These are phyloP conservation scores for Thermophis baileyi DNA, from an alignment of 2,113 vertebrate species.

Conservation along the genomic window DNA sequence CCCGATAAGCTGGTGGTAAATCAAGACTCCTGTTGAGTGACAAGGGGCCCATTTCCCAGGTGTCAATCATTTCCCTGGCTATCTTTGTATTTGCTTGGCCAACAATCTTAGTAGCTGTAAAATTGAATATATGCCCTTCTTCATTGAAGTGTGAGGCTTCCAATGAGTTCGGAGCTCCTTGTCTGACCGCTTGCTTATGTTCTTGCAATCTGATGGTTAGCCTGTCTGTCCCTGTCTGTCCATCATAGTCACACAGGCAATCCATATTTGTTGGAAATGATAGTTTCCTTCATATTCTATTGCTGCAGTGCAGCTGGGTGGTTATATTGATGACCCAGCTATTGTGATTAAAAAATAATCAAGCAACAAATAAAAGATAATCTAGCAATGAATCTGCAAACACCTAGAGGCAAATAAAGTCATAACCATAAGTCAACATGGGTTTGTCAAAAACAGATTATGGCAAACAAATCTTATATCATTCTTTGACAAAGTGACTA, in stretches of 20 bases:
- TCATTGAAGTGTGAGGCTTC: neutral
- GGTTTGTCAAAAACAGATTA: neutral
- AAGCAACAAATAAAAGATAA: too few relatives aligned
- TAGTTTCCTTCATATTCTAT: neutral
- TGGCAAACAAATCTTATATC: neutral
- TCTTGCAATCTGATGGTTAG: neutral
- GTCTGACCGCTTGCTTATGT: neutral
- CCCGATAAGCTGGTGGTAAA: neutral
- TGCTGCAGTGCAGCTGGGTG: neutral
- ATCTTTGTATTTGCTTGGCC: neutral
- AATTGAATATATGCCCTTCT: neutral
- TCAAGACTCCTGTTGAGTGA: neutral
- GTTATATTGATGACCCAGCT: neutral
- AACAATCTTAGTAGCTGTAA: neutral
- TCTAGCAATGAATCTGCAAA: neutral
- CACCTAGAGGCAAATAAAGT: neutral
- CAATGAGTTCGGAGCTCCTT: neutral
- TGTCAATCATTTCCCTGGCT: neutral
- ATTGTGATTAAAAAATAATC: rapidly evolving
- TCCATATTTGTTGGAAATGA: neutral
- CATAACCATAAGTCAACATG: neutral
- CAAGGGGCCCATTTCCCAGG: neutral
- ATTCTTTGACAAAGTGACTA: neutral
- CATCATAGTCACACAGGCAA: neutral
- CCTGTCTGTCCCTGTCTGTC: neutral